A percentile compares a stretch with the other conserved stretches of the same genome.
Evolutionary conservation across 92 coral and sea anemone genomes (phyloP).

Genomic region (Meandrina meandrites): DNA sequence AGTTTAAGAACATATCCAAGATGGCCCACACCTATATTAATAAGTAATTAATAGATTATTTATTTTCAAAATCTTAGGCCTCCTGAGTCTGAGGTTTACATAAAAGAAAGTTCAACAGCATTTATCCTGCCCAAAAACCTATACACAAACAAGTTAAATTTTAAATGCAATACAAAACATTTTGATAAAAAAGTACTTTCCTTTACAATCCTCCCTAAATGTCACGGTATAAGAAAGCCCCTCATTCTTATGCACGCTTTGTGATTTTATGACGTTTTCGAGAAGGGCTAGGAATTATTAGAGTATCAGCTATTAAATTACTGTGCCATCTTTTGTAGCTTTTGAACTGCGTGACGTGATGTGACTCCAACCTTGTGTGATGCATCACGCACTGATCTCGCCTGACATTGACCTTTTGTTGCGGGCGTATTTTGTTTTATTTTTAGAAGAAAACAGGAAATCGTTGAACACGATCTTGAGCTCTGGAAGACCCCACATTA

Average conservation of each 20-base stretch:
- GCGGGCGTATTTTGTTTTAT: neutral
- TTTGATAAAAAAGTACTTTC: neutral
- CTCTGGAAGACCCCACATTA: neutral
- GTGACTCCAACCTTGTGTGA: neutral
- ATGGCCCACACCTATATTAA: neutral
- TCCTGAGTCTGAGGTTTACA: neutral
- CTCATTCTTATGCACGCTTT: neutral
- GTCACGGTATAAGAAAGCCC: neutral
- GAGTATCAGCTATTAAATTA: too few species aligned
- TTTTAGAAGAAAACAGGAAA: slow-evolving; percentile 24
- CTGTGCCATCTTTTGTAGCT: neutral
- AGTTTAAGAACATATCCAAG: too few species aligned
- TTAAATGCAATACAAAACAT: neutral
- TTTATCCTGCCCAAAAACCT: too few species aligned
- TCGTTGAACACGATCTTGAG: neutral
- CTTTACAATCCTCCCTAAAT: neutral
- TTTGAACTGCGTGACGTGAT: slow-evolving; percentile 22
- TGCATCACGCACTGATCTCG: neutral
- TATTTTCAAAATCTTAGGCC: neutral
- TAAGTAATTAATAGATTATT: neutral
- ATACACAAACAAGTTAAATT: neutral
- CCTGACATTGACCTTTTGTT: slow-evolving; percentile 20
- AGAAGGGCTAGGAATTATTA: neutral
- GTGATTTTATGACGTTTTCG: neutral
- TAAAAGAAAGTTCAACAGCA: too few species aligned